Conservation (phyloP, 2,797 vertebrate genomes). For the Notolepis coatsorum region DNA sequence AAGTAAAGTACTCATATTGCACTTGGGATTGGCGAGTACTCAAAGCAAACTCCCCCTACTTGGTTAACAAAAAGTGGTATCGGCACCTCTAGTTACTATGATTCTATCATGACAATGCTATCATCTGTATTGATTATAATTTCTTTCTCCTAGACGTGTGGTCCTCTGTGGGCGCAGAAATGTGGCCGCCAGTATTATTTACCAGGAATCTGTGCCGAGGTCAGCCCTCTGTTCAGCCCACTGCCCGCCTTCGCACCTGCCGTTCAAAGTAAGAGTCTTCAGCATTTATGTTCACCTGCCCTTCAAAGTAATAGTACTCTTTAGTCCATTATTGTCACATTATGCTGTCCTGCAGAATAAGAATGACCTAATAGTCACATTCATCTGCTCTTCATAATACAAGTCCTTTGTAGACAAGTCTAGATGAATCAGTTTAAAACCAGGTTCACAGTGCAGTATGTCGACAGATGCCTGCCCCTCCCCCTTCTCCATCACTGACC, state of each 20-base stretch:
- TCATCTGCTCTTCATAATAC: too few species aligned
- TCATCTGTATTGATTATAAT: not conserved
- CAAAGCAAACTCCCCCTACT: too few species aligned
- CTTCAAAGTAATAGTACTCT: not conserved
- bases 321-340: too few species aligned
- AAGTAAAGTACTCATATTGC: too few species aligned
- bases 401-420: too few species aligned
- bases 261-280: conserved; percentile 81
- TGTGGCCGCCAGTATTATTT: conserved; percentile 87
- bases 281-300: not conserved
- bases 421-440: too few species aligned
- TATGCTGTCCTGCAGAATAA: too few species aligned
- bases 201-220: conserved; percentile 85
- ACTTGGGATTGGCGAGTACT: too few species aligned
- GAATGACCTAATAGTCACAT: too few species aligned
- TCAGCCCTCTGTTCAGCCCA: conserved; percentile 79
- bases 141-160: conserved; percentile 82
- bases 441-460: too few species aligned
- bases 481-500: too few species aligned
- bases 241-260: conserved; percentile 83
- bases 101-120: not conserved
- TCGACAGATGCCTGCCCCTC: too few species aligned
- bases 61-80: not conserved
- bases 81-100: not conserved
- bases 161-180: conserved; percentile 88